A percentile compares a stretch with the other conserved stretches of the same genome.
phyloP scores from a whole-genome alignment of 1,140 invertebrate genomes.

The Probaryconus sp. region DNA sequence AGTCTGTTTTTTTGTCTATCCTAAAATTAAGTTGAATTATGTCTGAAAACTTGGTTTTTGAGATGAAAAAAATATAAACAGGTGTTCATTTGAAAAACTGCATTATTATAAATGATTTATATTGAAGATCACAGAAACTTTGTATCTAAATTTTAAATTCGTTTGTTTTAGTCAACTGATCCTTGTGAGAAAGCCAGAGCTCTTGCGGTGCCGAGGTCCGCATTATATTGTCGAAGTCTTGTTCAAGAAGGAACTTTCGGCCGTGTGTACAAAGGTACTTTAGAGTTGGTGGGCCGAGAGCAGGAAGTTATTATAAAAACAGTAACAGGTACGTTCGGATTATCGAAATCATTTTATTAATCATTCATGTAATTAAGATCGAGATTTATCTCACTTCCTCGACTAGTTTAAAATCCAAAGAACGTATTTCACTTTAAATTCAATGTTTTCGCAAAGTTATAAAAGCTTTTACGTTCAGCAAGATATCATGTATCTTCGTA shows the following conservation, averaged over 20 bases:
- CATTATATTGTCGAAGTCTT: constrained; percentile 81
- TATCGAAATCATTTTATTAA: constrained; percentile 38
- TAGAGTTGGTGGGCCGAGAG: constrained; percentile 81
- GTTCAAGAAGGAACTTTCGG: constrained; percentile 91
- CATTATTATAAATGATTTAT: no score
- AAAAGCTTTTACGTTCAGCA: no score
- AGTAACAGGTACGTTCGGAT: constrained; percentile 83
- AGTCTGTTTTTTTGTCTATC: no score
- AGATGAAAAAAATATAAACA: no score
- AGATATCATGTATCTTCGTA: no score
- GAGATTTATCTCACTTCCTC: no score
- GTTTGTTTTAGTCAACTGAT: constrained; percentile 74
- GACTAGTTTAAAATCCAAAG: neutral
- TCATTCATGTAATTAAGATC: constrained; percentile 50
- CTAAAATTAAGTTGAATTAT: no score
- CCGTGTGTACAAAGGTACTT: constrained; percentile 85
- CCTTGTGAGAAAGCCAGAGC: constrained; percentile 84
- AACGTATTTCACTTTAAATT: neutral
- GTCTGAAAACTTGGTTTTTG: no score
- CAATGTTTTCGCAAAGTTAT: no score
- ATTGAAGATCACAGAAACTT: no score
- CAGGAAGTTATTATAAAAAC: constrained; percentile 92
- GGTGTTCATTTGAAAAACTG: no score
- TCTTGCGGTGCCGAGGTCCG: constrained; percentile 82
- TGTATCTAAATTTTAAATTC: constrained; percentile 47